Evolutionary conservation across 2,797 vertebrate genomes (phyloP), one percentile per base, ranked within the genome.

Genomic region (Falco rusticolus): DNA sequence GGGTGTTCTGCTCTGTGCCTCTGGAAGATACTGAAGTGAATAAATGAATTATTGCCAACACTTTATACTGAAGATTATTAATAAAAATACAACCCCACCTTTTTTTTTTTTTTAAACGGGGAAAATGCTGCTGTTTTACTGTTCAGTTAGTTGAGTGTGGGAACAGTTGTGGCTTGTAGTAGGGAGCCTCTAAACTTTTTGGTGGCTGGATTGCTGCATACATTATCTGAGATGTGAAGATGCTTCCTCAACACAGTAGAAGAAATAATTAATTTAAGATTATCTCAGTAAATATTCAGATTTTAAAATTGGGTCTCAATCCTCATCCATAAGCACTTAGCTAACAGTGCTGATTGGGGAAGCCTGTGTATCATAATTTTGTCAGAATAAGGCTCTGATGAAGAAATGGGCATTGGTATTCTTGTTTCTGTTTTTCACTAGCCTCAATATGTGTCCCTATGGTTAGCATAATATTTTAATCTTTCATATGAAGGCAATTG

Each of bases 91-190:
- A 17, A 29, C 4, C 8, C 3, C 16, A 1, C 8, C 13, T 14
- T 8, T 20, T 39, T 11, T 22, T 7, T 14, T 33, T 19, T 7
- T 16, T 8, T 9, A 2, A 10, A 19, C 6, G 31, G n/a, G 14
- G 22, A 2, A 0, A 28, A 28, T 24, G 4, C 61, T 61, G 2
- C 16, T 45, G 0, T 20, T 81, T 45, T 39, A 5, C 34, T 10
- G 11, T 13, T 9, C 13, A 9, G 9, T 66, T 65, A 15, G 47
- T 26, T 41, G 22, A 47, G 26, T 3, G 8, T 72, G 45, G 57
- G 28, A 85, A 6, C 54, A 17, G 34, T 31, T 68, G 21, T 33
- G 37, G 25, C 29, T 53, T 4, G 5, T 24, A 66, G 25, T 6
- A 6, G 17, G 9, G 48, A 69, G 33, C 68, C 37, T 50, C 14